Percentiles rank a stretch among this genome's conserved stretches.
Conservation (phyloP, 2,888 invertebrate genomes). For the Autographa gamma region DNA sequence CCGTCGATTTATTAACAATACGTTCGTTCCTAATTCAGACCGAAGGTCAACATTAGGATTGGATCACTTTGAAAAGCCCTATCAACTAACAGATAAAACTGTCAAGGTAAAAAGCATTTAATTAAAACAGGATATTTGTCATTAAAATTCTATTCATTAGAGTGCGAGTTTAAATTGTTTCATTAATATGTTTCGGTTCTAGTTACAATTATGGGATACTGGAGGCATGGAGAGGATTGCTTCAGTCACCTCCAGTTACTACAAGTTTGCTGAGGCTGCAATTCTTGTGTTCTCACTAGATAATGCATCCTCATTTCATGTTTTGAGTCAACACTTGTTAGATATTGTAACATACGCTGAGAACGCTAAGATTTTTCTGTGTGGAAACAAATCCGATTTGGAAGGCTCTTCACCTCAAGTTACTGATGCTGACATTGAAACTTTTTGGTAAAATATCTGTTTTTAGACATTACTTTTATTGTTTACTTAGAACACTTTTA, state of each 20-base stretch:
- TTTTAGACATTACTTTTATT: not conserved
- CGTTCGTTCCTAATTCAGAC: constrained; percentile 95
- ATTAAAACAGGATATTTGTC: constrained; percentile 10
- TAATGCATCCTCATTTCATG: constrained; percentile 97
- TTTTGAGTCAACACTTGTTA: constrained; percentile 96
- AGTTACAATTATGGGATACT: constrained; percentile 98
- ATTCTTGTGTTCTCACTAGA: constrained; percentile 97
- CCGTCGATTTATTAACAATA: constrained; percentile 96
- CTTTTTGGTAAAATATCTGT: constrained; percentile 91
- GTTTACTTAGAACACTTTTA: constrained; percentile 3
- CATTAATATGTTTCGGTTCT: constrained; percentile 54
- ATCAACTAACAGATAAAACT: constrained; percentile 92
- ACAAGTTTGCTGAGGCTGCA: constrained; percentile 98
- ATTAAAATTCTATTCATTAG: not conserved
- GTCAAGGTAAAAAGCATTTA: constrained; percentile 90
- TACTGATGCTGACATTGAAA: constrained; percentile 95
- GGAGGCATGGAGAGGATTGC: constrained; percentile 99
- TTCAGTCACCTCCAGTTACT: constrained; percentile 98
- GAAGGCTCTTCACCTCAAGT: constrained; percentile 93
- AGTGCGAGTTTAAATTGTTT: not conserved
- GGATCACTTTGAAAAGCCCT: constrained; percentile 96
- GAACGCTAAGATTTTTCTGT: constrained; percentile 98
- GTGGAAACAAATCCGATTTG: constrained; percentile 97
- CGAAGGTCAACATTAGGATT: constrained; percentile 96
- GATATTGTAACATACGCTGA: constrained; percentile 98